phyloP scores from a whole-genome alignment of 2,888 invertebrate species.

The Fragum fragum region DNA sequence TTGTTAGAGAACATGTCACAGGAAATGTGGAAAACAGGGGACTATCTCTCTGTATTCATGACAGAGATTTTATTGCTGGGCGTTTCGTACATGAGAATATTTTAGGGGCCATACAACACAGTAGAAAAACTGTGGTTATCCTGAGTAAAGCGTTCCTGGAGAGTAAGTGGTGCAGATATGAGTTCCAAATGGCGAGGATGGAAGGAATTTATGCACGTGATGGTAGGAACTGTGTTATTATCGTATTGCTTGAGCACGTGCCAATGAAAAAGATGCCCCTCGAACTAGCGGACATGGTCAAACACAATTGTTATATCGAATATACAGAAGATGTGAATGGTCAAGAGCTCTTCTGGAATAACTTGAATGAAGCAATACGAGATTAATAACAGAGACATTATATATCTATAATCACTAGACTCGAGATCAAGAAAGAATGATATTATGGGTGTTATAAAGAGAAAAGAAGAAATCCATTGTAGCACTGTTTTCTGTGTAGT shows the following conservation, averaged over 20 bases:
- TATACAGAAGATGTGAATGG: neutral
- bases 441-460: no score
- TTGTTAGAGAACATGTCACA: constrained; percentile 28
- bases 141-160: constrained; percentile 60
- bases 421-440: no score
- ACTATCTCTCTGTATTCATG: constrained; percentile 66
- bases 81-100: constrained; percentile 68
- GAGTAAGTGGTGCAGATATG: constrained; percentile 72
- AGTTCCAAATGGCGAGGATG: constrained; percentile 71
- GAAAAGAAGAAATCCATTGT: no score
- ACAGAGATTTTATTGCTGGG: constrained; percentile 71
- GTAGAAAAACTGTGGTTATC: constrained; percentile 69
- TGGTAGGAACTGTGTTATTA: neutral
- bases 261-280: neutral
- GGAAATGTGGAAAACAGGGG: constrained; percentile 39
- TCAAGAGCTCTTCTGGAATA: neutral
- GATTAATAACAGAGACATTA: no score
- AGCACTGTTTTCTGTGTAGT: no score
- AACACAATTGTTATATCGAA: neutral
- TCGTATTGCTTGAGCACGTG: neutral
- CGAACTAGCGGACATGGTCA: neutral
- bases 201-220: constrained; percentile 60
- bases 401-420: no score
- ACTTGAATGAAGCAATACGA: neutral
- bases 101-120: constrained; percentile 62